phyloP scores from a whole-genome alignment of 2,797 vertebrate species.

The Loriculus beryllinus region DNA sequence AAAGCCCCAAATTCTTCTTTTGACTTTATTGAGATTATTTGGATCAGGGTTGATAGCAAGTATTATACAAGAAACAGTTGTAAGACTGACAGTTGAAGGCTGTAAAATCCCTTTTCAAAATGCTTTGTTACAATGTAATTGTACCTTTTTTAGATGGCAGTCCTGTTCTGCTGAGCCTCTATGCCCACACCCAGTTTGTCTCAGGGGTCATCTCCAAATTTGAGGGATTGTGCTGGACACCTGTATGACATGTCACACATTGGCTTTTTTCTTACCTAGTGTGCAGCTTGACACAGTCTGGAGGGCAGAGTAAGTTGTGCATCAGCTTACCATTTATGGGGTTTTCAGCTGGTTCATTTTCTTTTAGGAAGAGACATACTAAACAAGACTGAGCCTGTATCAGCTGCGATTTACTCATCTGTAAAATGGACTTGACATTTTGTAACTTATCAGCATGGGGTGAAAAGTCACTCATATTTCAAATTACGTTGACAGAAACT shows the following conservation, averaged over 20 bases:
- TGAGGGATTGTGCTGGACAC: background rate
- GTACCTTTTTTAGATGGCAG: background rate
- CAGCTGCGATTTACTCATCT: background rate
- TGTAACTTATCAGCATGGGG: background rate
- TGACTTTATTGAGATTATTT: background rate
- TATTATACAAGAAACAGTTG: background rate
- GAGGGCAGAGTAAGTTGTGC: background rate
- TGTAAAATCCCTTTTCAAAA: background rate
- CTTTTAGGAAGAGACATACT: background rate
- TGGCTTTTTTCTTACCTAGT: background rate
- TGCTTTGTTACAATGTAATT: background rate
- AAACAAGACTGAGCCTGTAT: background rate
- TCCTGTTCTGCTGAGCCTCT: background rate
- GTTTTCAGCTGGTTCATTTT: background rate
- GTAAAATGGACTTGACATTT: background rate
- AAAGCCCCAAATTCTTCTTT: background rate
- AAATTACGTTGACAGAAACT: background rate
- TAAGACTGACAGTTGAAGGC: background rate
- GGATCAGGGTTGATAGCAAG: background rate
- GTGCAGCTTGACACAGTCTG: background rate
- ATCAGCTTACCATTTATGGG: background rate
- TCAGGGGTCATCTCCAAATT: background rate
- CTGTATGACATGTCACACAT: fast-evolving
- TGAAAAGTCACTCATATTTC: background rate
- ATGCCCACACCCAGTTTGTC: background rate